Conservation (phyloP, 2,888 invertebrate genomes). For the Opisthograptis luteolata region DNA sequence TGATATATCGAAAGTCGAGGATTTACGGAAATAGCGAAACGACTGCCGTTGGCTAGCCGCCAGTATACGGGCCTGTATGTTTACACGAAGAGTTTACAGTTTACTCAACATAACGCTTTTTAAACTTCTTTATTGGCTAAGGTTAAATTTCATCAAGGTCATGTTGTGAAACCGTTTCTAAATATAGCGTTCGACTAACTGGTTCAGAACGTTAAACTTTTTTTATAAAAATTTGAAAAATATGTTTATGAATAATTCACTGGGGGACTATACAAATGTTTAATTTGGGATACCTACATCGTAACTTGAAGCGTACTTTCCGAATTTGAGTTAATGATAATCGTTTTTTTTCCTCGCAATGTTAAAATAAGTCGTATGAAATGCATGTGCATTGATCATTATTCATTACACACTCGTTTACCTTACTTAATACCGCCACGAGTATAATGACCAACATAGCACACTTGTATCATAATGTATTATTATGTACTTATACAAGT, state of each 20-base stretch:
- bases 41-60: conserved; percentile 55
- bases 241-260: not conserved
- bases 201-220: not conserved
- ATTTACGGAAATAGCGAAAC: conserved; percentile 67
- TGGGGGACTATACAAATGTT: too few relatives aligned
- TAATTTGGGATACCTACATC: too few relatives aligned
- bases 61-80: conserved; percentile 23
- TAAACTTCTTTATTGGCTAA: conserved; percentile 14
- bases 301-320: too few relatives aligned
- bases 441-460: too few relatives aligned
- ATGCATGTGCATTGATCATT: too few relatives aligned
- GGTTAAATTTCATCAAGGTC: conserved; percentile 14
- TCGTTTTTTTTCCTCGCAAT: too few relatives aligned
- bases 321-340: too few relatives aligned
- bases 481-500: too few relatives aligned
- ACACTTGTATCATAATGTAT: too few relatives aligned
- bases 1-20: conserved; percentile 45
- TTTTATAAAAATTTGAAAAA: not conserved
- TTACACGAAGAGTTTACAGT: conserved; percentile 16
- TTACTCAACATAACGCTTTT: conserved; percentile 12
- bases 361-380: too few relatives aligned
- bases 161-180: conserved; percentile 3
- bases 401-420: too few relatives aligned
- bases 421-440: too few relatives aligned
- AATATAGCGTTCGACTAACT: not conserved